Evolutionary conservation across 2,888 invertebrate species (phyloP).

Genomic region (Drosophila incognita): DNA sequence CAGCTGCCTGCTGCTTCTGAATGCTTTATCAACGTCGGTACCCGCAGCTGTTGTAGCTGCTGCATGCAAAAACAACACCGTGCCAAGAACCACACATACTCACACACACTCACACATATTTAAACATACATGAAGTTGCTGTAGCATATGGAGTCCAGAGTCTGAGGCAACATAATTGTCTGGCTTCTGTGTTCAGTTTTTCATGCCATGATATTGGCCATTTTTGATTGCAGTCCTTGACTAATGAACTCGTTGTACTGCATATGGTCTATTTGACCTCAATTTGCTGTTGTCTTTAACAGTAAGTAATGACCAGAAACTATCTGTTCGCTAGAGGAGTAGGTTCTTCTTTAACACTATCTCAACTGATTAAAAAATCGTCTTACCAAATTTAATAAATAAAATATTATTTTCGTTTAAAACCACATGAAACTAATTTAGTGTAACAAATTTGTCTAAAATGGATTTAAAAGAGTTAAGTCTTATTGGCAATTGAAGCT

Average conservation of each 20-base stretch:
- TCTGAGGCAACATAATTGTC: slow-evolving; percentile 51
- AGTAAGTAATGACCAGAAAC: neutral
- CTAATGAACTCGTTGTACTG: slow-evolving; percentile 68
- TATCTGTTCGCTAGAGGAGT: neutral
- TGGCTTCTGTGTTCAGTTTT: slow-evolving; percentile 52
- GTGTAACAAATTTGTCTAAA: neutral
- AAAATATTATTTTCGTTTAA: neutral
- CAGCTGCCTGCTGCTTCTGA: slow-evolving; percentile 44
- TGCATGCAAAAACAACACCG: slow-evolving; percentile 59
- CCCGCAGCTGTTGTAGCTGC: slow-evolving; percentile 68
- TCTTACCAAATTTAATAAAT: neutral
- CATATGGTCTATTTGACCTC: slow-evolving; percentile 28
- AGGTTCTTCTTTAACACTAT: neutral
- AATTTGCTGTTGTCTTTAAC: slow-evolving; percentile 34
- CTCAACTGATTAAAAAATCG: neutral
- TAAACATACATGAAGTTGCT: slow-evolving; percentile 30
- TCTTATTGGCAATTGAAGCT: neutral
- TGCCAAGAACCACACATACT: slow-evolving; percentile 16
- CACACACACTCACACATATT: neutral
- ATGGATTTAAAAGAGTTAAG: neutral
- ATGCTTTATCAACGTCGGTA: slow-evolving; percentile 70
- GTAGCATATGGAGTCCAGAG: slow-evolving; percentile 9
- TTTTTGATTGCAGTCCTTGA: slow-evolving; percentile 62
- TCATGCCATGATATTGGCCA: slow-evolving; percentile 41
- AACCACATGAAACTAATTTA: neutral